Base-by-base conservation (phyloP, 2,797 vertebrate species). In the Sebastes cheni region DNA sequence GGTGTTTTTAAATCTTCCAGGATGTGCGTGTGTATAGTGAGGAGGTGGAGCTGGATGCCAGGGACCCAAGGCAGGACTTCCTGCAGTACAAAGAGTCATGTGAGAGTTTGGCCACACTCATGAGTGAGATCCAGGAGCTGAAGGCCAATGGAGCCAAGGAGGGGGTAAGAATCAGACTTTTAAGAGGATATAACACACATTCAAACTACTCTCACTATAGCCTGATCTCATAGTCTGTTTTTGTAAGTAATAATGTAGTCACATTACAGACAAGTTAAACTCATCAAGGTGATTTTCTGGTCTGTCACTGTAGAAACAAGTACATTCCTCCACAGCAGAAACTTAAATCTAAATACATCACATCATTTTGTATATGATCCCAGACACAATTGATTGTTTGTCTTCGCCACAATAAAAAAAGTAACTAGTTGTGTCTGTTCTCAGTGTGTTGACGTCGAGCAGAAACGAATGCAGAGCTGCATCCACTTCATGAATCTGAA, bases 401-500 rank as follows among this genome's bases (percentile, higher is more conserved):
- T 42, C 7, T 23, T 50, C 0, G 10, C 34, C 22, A 32, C 23
- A 25, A 39, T 18, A 36, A 10, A 32, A 20, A 1, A 68, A 20
- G 4, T 36, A 18, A 85, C 29, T 29, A 13, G n/a, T 16, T 67
- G 5, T 67, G 1, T 91, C 18, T 84, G 30, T 86, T 70, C 42
- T 3, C 85, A 99, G 99, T 95, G 94, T 60, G 72, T 82, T 0
- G 98, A 99, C 89, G 96, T 99, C 0, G 98, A 99, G 30, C 95
- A 97, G 85, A 96, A 86, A 64, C 96, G 96, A 1, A 95, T 98
- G 68, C 97, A 98, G 92, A 96, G 98, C 88, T 98, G 98, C 8
- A 97, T 98, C 13, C 98, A 98, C 87, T 99, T 99, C 94, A 99
- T 99, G 96, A 98, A 97, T 25, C 92, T 99, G 81, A 99, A 99